phyloP scores from a whole-genome alignment of 2,797 vertebrate genomes.

The Epinephelus coioides region DNA sequence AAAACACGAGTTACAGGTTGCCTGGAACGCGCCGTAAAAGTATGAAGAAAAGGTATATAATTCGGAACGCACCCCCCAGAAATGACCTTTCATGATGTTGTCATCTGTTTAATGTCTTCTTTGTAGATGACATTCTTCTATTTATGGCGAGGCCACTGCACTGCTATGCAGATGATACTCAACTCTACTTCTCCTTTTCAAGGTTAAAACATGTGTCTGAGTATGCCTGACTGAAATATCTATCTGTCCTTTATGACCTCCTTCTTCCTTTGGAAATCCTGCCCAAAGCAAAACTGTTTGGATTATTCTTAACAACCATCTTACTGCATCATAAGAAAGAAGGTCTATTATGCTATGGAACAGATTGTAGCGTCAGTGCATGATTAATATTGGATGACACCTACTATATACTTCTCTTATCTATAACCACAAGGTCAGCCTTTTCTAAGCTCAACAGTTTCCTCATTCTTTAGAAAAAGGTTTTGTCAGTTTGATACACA shows the following conservation, averaged over 20 bases:
- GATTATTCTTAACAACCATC: not conserved
- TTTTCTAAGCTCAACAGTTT: not conserved
- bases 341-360: not conserved
- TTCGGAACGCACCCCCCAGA: not conserved
- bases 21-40: too few relatives aligned
- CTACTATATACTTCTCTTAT: not conserved
- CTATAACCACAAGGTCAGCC: not conserved
- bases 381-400: not conserved
- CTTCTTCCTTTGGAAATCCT: not conserved
- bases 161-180: slow-evolving; percentile 7
- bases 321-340: not conserved
- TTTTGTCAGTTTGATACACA: not conserved
- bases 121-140: not conserved
- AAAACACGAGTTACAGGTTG: too few relatives aligned
- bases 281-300: too few relatives aligned
- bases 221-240: not conserved
- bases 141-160: not conserved
- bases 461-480: not conserved
- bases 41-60: too few relatives aligned
- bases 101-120: not conserved
- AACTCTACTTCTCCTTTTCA: not conserved
- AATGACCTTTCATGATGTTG: not conserved
- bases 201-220: not conserved
- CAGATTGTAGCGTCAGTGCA: not conserved
- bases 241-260: not conserved